These are phyloP conservation scores for Aselliscus stoliczkanus DNA, from an alignment of 2,797 vertebrate genomes.

Conservation along the genomic window DNA sequence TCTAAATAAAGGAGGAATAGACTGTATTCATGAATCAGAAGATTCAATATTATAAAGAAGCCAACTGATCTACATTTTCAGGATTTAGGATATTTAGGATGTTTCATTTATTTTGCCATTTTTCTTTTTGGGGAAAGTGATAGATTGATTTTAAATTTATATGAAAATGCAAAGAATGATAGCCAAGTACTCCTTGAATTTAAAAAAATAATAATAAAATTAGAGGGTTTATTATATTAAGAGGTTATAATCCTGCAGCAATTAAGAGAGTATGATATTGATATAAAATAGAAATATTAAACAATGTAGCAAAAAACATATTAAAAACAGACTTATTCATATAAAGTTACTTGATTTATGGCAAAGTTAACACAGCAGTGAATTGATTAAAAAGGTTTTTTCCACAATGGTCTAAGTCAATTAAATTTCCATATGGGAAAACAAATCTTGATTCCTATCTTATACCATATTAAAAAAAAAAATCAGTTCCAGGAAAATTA, in stretches of 20 bases:
- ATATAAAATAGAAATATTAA: background rate
- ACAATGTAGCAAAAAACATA: background rate
- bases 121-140: background rate
- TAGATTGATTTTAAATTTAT: background rate
- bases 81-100: background rate
- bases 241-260: background rate
- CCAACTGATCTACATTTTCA: background rate
- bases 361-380: background rate
- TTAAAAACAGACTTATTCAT: background rate
- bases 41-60: background rate
- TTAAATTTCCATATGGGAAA: background rate
- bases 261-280: background rate
- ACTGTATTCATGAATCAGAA: background rate
- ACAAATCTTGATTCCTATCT: background rate
- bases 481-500: background rate
- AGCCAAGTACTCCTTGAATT: background rate
- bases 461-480: background rate
- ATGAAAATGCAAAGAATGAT: background rate
- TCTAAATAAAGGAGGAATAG: background rate
- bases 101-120: background rate
- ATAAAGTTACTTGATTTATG: background rate
- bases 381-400: background rate
- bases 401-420: background rate
- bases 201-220: slow-evolving; percentile 22
- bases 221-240: background rate